Evolutionary conservation across 2,113 vertebrate genomes (phyloP).

Genomic region (Pristiophorus japonicus): DNA sequence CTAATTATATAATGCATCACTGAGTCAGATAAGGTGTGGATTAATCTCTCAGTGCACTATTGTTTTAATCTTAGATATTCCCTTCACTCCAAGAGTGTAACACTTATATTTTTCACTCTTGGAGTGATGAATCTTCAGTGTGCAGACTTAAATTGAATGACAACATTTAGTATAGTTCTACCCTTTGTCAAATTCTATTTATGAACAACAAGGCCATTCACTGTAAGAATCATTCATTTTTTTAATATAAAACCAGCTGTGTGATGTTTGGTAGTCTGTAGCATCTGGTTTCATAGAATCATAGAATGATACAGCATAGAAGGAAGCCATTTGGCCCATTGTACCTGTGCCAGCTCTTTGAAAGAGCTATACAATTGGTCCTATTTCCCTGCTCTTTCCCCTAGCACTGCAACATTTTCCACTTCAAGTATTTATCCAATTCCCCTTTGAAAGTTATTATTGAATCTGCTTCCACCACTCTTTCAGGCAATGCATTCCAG

Average conservation of each 20-base stretch:
- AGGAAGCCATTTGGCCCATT: background rate
- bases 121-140: background rate
- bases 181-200: background rate
- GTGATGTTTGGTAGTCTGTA: background rate
- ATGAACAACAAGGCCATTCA: constrained; percentile 3
- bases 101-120: background rate
- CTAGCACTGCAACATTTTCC: background rate
- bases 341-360: background rate
- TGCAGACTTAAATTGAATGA: constrained; percentile 4
- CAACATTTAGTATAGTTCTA: background rate
- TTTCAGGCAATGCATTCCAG: background rate
- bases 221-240: background rate
- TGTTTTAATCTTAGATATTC: background rate
- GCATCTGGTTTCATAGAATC: background rate
- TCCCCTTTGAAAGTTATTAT: background rate
- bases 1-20: background rate
- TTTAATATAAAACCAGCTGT: background rate
- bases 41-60: background rate
- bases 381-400: background rate
- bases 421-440: background rate
- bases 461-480: background rate
- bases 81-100: background rate
- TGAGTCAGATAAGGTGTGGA: background rate
- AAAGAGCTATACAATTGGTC: background rate
- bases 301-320: background rate